Percentiles rank a stretch among this genome's conserved stretches.
These are phyloP conservation scores for Trichopria drosophilae DNA, from an alignment of 2,888 invertebrate genomes.

Conservation along the genomic window DNA sequence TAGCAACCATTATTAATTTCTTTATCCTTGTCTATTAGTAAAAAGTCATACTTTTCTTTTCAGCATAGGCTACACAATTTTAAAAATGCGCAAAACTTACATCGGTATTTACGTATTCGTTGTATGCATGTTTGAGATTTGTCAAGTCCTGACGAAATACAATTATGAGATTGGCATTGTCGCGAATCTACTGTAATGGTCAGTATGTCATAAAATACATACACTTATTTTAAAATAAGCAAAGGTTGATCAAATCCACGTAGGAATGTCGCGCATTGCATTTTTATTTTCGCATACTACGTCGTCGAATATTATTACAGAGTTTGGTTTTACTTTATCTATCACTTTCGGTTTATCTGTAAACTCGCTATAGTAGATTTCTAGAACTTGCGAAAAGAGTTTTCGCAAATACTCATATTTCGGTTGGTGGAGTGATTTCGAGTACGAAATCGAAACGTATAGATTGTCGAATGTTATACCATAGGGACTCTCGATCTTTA, in stretches of 20 bases:
- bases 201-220: too few species aligned
- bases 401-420: too few species aligned
- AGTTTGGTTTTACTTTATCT: constrained; percentile 4
- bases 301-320: constrained; percentile 2
- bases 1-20: constrained; percentile 40
- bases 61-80: constrained; percentile 45
- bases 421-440: too few species aligned
- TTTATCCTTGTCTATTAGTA: constrained; percentile 42
- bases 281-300: constrained; percentile 13
- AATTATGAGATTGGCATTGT: constrained; percentile 36
- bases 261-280: constrained; percentile 26
- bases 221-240: constrained; percentile 35
- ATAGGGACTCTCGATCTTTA: too few species aligned
- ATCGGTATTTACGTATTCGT: constrained; percentile 28
- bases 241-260: constrained; percentile 48
- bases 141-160: constrained; percentile 41
- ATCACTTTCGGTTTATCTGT: too few species aligned
- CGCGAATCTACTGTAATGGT: constrained; percentile 36
- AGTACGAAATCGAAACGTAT: too few species aligned
- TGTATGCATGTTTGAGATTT: constrained; percentile 45
- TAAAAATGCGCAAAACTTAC: constrained; percentile 17
- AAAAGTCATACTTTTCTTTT: constrained; percentile 42
- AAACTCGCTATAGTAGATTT: too few species aligned
- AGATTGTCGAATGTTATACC: too few species aligned
- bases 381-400: too few species aligned